Conservation (phyloP, 2,113 vertebrate species). For the Xyliphius kryptos region DNA sequence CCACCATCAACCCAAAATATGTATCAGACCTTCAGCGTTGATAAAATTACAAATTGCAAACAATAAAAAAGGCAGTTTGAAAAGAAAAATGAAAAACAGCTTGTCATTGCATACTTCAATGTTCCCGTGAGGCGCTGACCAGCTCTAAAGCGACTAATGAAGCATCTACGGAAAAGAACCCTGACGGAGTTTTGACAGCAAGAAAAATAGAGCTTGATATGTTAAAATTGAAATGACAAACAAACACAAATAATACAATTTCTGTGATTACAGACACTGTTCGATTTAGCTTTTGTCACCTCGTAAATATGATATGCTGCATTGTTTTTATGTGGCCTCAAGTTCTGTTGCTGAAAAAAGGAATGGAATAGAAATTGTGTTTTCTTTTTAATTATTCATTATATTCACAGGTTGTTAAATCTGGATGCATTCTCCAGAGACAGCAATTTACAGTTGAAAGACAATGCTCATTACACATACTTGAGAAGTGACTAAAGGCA, state of each 20-base stretch:
- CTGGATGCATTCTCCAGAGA: slow-evolving; percentile 10
- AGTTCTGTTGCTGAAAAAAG: neutral
- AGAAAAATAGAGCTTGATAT: slow-evolving; percentile 10
- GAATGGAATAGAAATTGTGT: neutral
- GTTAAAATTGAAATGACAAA: slow-evolving; percentile 10
- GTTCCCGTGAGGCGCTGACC: neutral
- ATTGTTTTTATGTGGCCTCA: neutral
- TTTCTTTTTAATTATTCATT: slow-evolving; percentile 29
- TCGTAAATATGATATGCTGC: neutral
- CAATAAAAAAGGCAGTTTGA: neutral
- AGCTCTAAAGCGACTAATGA: slow-evolving; percentile 21
- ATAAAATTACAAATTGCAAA: slow-evolving; percentile 7
- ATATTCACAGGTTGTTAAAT: slow-evolving; percentile 23
- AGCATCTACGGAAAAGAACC: slow-evolving; percentile 12
- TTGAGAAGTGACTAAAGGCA: slow-evolving; percentile 7
- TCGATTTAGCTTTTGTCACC: slow-evolving; percentile 14
- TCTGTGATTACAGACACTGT: slow-evolving; percentile 8
- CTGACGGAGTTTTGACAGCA: slow-evolving; percentile 4
- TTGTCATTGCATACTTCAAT: neutral
- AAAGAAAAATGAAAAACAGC: slow-evolving; percentile 5
- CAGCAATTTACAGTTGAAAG: slow-evolving; percentile 30
- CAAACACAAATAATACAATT: slow-evolving; percentile 14
- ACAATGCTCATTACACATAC: slow-evolving; percentile 28
- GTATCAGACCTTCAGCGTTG: neutral
- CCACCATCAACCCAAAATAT: neutral